Percentiles rank a stretch among this genome's conserved stretches.
Conservation (phyloP, 2,797 vertebrate species). For the Miichthys miiuy region DNA sequence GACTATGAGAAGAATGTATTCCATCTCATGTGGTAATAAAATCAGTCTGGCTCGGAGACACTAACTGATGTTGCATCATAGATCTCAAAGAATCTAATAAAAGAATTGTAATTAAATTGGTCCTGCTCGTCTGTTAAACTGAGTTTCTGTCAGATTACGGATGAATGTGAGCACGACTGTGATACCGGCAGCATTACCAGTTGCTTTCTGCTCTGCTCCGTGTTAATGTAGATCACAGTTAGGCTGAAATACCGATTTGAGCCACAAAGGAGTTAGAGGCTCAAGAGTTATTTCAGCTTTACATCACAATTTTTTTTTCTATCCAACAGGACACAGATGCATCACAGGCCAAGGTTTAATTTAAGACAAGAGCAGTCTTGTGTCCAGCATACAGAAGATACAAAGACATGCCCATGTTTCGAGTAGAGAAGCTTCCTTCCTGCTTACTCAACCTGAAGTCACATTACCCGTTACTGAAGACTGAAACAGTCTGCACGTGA, state of each 20-base stretch:
- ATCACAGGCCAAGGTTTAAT: slow-evolving; percentile 32
- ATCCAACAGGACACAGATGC: slow-evolving; percentile 31
- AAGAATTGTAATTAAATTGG: slow-evolving; percentile 37
- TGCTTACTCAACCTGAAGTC: slow-evolving; percentile 32
- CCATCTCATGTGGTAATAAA: slow-evolving; percentile 33
- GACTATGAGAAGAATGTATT: slow-evolving; percentile 30
- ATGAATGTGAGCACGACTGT: too few species aligned
- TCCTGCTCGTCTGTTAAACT: slow-evolving; percentile 38
- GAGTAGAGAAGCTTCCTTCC: slow-evolving; percentile 20
- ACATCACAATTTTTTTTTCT: slow-evolving; percentile 6
- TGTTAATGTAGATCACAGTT: slow-evolving; percentile 19
- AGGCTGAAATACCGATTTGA: slow-evolving; percentile 8
- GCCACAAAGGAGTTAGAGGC: slow-evolving; percentile 20
- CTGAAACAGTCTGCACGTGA: slow-evolving; percentile 28
- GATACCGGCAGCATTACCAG: too few species aligned
- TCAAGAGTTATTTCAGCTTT: slow-evolving; percentile 27
- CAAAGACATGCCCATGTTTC: slow-evolving; percentile 19
- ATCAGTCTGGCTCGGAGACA: slow-evolving; percentile 21
- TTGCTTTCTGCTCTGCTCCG: neutral
- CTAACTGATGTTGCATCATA: slow-evolving; percentile 22
- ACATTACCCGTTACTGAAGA: slow-evolving; percentile 10
- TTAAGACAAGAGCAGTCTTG: slow-evolving; percentile 11
- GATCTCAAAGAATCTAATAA: slow-evolving; percentile 42
- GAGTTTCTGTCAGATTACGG: slow-evolving; percentile 16
- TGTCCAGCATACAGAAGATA: slow-evolving; percentile 23